These are phyloP conservation scores for Xiphorhynchus erythropygius DNA, from an alignment of 2,797 vertebrate genomes.

Conservation along the genomic window DNA sequence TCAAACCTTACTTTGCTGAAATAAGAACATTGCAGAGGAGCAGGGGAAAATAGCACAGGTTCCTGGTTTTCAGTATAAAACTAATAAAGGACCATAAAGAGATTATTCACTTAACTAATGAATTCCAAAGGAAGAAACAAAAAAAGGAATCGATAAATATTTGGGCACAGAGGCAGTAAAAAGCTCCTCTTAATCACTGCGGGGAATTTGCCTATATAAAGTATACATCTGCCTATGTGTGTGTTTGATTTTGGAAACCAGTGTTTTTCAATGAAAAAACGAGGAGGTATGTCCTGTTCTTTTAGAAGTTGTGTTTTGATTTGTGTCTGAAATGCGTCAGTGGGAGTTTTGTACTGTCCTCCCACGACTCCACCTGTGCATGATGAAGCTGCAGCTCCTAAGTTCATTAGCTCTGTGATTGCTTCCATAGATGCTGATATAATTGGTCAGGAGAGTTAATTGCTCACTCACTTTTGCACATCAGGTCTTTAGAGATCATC, in stretches of 20 bases:
- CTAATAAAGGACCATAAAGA: neutral
- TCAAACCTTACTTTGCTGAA: constrained; percentile 31
- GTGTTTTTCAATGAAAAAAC: neutral
- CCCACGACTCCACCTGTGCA: neutral
- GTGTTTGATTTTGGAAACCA: neutral
- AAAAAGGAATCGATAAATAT: neutral
- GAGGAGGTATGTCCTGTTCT: neutral
- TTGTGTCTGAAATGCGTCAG: neutral
- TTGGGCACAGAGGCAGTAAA: neutral
- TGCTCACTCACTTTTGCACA: neutral
- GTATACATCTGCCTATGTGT: neutral
- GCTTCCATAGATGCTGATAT: neutral
- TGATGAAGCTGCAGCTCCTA: neutral
- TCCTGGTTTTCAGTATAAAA: neutral
- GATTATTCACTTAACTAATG: neutral
- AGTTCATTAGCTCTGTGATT: neutral
- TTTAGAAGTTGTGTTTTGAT: neutral
- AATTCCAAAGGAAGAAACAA: neutral
- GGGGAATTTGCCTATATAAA: neutral
- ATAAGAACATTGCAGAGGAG: constrained; percentile 6
- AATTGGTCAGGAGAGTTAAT: neutral
- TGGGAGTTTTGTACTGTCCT: constrained; percentile 2
- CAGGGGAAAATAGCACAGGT: neutral
- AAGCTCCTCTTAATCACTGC: neutral
- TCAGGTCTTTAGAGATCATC: neutral